A percentile compares a stretch with the other conserved stretches of the same genome.
These are phyloP conservation scores for Scaptomyza montana DNA, from an alignment of 1,140 invertebrate species.

Conservation along the genomic window DNA sequence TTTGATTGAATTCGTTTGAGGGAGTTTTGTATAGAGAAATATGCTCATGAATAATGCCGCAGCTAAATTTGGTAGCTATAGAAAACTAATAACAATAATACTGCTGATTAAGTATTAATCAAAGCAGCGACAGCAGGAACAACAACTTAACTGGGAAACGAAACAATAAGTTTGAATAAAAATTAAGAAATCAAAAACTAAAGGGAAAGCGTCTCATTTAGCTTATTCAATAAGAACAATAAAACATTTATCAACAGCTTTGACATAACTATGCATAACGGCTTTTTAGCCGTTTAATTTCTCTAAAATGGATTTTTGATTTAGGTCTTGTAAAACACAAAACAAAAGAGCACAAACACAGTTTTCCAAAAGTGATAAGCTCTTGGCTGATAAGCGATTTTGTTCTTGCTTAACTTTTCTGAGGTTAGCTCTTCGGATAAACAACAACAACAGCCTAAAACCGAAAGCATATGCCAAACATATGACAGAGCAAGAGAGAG, in stretches of 20 bases:
- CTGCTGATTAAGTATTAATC: conserved; percentile 81
- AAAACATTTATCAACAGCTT: background rate
- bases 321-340: conserved; percentile 33
- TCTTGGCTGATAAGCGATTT: conserved; percentile 49
- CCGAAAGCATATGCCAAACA: conserved; percentile 35
- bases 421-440: conserved; percentile 11
- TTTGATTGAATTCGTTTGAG: conserved; percentile 56
- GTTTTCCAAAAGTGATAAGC: conserved; percentile 60
- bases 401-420: conserved; percentile 34
- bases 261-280: conserved; percentile 65
- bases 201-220: conserved; percentile 54
- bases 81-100: conserved; percentile 80
- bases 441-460: conserved; percentile 8
- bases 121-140: conserved; percentile 51
- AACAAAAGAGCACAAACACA: background rate
- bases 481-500: conserved; percentile 16
- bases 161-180: conserved; percentile 24
- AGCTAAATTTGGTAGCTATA: conserved; percentile 51
- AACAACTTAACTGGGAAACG: conserved; percentile 18
- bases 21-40: conserved; percentile 33
- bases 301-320: conserved; percentile 68
- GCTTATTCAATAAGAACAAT: conserved; percentile 13
- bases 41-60: conserved; percentile 43
- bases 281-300: conserved; percentile 14
- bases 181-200: conserved; percentile 20